phyloP scores from a whole-genome alignment of 2,113 vertebrate species.

The Taurulus bubalis region DNA sequence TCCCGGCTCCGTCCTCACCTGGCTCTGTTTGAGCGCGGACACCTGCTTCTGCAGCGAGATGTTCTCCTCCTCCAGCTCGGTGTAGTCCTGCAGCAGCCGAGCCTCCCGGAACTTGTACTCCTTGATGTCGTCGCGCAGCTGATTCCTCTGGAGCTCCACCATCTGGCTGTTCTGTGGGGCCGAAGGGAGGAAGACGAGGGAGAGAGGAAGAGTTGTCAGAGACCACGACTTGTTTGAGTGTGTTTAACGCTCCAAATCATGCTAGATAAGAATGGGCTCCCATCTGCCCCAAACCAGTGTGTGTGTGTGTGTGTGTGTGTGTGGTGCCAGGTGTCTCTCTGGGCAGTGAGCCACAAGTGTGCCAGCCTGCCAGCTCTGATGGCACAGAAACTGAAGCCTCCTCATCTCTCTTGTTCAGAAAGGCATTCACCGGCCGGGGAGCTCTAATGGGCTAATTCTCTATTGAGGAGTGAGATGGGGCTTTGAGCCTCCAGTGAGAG shows the following conservation, averaged over 20 bases:
- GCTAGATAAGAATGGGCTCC: slow-evolving; percentile 35
- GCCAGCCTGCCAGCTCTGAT: slow-evolving; percentile 48
- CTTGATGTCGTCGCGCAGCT: slow-evolving; percentile 95
- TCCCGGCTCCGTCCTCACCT: slow-evolving; percentile 87
- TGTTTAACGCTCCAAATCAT: slow-evolving; percentile 45
- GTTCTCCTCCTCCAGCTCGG: slow-evolving; percentile 98
- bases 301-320: neutral
- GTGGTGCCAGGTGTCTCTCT: slow-evolving; percentile 63
- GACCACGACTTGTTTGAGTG: neutral
- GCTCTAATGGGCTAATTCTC: slow-evolving; percentile 39
- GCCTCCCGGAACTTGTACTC: slow-evolving; percentile 97
- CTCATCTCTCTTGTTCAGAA: slow-evolving; percentile 43
- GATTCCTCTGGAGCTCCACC: slow-evolving; percentile 91
- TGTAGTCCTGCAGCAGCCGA: slow-evolving; percentile 96
- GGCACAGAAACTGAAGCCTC: slow-evolving; percentile 46
- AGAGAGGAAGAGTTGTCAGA: slow-evolving; percentile 39
- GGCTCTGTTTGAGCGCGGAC: slow-evolving; percentile 94
- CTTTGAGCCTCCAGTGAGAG: neutral
- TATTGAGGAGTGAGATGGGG: slow-evolving; percentile 23
- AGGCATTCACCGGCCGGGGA: slow-evolving; percentile 28
- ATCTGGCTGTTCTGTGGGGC: slow-evolving; percentile 89
- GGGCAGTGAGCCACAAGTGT: slow-evolving; percentile 63
- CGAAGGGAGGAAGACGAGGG: neutral
- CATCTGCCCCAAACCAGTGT: slow-evolving; percentile 45
- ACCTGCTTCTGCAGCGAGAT: slow-evolving; percentile 99